Base-by-base conservation (phyloP, 1,140 invertebrate genomes). In the Ditylenchus dipsaci region DNA sequence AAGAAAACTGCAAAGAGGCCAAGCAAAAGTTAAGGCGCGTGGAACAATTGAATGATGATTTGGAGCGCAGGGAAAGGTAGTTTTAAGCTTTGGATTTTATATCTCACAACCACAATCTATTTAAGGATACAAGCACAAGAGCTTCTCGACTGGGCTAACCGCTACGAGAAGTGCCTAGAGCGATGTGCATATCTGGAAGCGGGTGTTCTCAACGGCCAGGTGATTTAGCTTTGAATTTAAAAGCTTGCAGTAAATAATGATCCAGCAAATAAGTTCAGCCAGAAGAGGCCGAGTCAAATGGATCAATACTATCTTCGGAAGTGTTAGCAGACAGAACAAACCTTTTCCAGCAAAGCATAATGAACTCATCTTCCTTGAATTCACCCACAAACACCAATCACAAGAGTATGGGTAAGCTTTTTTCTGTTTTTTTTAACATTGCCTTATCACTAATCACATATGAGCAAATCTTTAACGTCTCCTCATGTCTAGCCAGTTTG, bases 161-260 rank as follows among this genome's bases (percentile, higher is more conserved):
- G 68, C 17, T 70, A 70, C 42, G 68, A 70, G n/a, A 64, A 70
- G 42, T 70, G 68, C 11, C 27, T 70, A 49, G 68, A 70, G 45
- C 47, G 68, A 11, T 70, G 68, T 68, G 68, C 68, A 27, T 43
- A 58, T 30, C 57, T 70, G 26, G 68, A 70, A 23, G 68, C 60
- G 19, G 68, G 68, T n/a, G 38, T 61, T 8, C 3, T 27, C 26
- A 33, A 30, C 19, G 59, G 29, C 59, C 5, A 61, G 19, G 59
- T 61, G 19, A 33, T 3, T 27, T 30, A 13, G 3, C 13, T 61
- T 61, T 13, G 23, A 11, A 59, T 59, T 59, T 45, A n/a, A 11
- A 45, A 13, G 43, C 11, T n/a, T 45, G 11, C 43, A 38, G 11
- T 38, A 38, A 38, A 38, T 11, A 38, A 38, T 5, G 33, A 38